Base-by-base conservation (phyloP, 2,888 invertebrate genomes). In the Acleris holmiana region DNA sequence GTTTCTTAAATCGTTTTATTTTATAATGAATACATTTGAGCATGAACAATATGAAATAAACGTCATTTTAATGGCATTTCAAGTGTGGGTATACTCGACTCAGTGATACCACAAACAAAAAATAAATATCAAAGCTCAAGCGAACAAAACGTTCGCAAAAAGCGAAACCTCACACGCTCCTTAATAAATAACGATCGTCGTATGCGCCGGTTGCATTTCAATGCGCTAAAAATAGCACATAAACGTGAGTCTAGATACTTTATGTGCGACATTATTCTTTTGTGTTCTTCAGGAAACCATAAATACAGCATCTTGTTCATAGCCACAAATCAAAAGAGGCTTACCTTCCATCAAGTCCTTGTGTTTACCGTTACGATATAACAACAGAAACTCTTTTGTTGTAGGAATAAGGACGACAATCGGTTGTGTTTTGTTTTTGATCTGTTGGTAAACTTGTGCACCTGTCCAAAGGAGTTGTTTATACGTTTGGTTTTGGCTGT, bases 241-340 rank as follows among this genome's bases (percentile, higher is more conserved):
- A 60, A 56, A 55, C 18, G 54, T 54, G 49, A 54, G 44, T 48
- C 62, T 58, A 49, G 48, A 67, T 67, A 49, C 51, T 67, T 62
- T 57, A 57, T 57, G 58, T 55, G 54, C 74, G 77, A 77, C 73
- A 76, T 74, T 78, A 84, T 79, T 80, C 82, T 81, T 81, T 83
- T 76, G 75, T 80, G 76, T 80, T 77, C 76, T 76, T 75, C 75
- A 84, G 86, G 86, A 86, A 88, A 86, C 84, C 83, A 85, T 88
- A 88, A 88, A 80, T 84, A 88, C 77, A 72, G 76, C 79, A 82
- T 80, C 83, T 83, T 83, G 82, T 82, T 81, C 82, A 79, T 72
- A 73, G 69, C 81, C 79, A 86, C 88, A 88, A 88, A 88, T 89
- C 88, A 88, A 84, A 83, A 82, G 81, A 78, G 77, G 83, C 82